These are phyloP conservation scores for Lamproptera curius DNA, from an alignment of 2,888 invertebrate genomes.

Conservation along the genomic window DNA sequence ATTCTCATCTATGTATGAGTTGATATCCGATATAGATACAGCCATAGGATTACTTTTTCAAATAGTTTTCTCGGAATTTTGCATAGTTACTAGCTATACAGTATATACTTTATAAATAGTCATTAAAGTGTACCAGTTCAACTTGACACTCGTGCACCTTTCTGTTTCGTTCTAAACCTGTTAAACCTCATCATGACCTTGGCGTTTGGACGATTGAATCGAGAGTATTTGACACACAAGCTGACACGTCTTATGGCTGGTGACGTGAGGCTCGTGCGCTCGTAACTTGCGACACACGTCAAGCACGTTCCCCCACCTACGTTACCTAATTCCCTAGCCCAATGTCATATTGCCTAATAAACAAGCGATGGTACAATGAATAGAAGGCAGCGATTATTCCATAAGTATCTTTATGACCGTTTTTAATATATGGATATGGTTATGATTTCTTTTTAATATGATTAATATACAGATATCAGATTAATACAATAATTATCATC, in stretches of 20 bases:
- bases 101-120: not conserved
- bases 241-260: slow-evolving; percentile 4
- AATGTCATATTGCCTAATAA: slow-evolving; percentile 49
- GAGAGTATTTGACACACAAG: slow-evolving; percentile 8
- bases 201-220: slow-evolving; percentile 10
- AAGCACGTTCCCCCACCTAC: slow-evolving; percentile 14
- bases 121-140: not conserved
- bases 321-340: slow-evolving; percentile 52
- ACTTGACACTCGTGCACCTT: not conserved
- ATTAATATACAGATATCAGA: too few relatives aligned
- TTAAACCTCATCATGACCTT: slow-evolving; percentile 15
- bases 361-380: slow-evolving; percentile 11
- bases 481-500: too few relatives aligned
- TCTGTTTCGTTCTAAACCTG: not conserved
- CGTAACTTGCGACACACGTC: slow-evolving; percentile 29
- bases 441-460: too few relatives aligned
- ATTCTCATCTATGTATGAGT: too few relatives aligned
- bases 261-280: slow-evolving; percentile 22
- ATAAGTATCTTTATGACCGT: too few relatives aligned
- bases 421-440: too few relatives aligned
- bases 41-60: too few relatives aligned
- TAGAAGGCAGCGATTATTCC: not conserved
- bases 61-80: too few relatives aligned
- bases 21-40: too few relatives aligned
- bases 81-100: too few relatives aligned